A percentile compares a stretch with the other conserved stretches of the same genome.
Evolutionary conservation across 2,888 invertebrate species (phyloP).

Genomic region (Rhingia campestris): DNA sequence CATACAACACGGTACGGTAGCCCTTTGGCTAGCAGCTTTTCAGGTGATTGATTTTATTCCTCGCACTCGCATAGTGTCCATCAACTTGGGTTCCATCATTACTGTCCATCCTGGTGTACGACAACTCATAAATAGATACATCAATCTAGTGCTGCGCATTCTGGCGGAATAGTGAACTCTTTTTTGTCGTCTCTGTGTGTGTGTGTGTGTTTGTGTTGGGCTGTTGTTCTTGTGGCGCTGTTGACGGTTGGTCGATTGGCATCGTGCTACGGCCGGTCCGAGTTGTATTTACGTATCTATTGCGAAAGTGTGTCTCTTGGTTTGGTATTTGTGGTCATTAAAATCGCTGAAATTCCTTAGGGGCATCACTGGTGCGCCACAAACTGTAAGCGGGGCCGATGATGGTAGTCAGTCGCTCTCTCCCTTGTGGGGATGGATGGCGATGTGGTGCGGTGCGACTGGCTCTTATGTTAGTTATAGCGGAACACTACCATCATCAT

Average conservation of each 20-base stretch:
- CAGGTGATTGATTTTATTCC: slow-evolving; percentile 45
- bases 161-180: slow-evolving; percentile 40
- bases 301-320: slow-evolving; percentile 71
- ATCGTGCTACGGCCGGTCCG: background rate
- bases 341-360: slow-evolving; percentile 68
- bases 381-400: slow-evolving; percentile 13
- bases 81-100: slow-evolving; percentile 39
- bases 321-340: slow-evolving; percentile 71
- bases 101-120: slow-evolving; percentile 55
- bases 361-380: slow-evolving; percentile 66
- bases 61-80: slow-evolving; percentile 1
- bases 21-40: slow-evolving; percentile 50
- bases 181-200: slow-evolving; percentile 34
- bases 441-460: background rate
- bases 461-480: slow-evolving; percentile 48
- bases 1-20: slow-evolving; percentile 9
- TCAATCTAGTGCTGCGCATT: slow-evolving; percentile 50
- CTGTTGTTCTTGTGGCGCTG: slow-evolving; percentile 9
- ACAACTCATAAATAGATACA: slow-evolving; percentile 67
- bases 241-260: slow-evolving; percentile 5
- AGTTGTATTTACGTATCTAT: slow-evolving; percentile 45
- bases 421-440: slow-evolving; percentile 53
- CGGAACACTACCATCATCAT: slow-evolving; percentile 57
- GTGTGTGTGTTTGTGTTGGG: background rate
- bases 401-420: slow-evolving; percentile 29